Evolutionary conservation across 2,113 vertebrate genomes (phyloP).

Genomic region (Conger conger): DNA sequence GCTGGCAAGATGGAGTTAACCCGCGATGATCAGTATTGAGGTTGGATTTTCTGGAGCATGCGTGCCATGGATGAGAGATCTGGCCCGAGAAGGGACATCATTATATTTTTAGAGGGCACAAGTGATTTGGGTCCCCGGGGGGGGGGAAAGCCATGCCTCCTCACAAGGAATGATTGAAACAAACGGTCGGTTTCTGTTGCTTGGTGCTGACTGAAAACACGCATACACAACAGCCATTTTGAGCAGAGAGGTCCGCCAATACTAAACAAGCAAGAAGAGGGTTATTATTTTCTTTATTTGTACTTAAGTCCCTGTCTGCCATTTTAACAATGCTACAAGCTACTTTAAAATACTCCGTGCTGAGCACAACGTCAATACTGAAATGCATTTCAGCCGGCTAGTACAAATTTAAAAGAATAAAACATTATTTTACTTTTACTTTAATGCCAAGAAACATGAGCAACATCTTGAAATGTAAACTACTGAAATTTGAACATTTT

Average conservation of each 20-base stretch:
- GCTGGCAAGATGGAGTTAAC: slow-evolving; percentile 33
- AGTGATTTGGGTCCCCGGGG: neutral
- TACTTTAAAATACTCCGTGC: slow-evolving; percentile 27
- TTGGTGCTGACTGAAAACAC: slow-evolving; percentile 38
- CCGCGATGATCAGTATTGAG: neutral
- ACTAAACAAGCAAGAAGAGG: slow-evolving; percentile 11
- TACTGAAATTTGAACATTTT: too few species aligned
- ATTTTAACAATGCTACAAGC: slow-evolving; percentile 38
- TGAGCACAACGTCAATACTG: neutral
- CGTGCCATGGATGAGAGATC: neutral
- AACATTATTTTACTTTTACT: neutral
- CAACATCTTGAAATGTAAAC: too few species aligned
- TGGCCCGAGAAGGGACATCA: neutral
- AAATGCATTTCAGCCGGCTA: neutral
- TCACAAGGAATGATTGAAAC: slow-evolving; percentile 2
- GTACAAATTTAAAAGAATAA: neutral
- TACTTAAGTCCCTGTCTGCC: slow-evolving; percentile 31
- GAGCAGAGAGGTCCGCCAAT: neutral
- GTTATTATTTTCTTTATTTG: slow-evolving; percentile 26
- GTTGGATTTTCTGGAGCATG: neutral
- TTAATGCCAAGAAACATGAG: neutral
- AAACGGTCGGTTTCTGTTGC: slow-evolving; percentile 34
- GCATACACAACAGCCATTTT: slow-evolving; percentile 7
- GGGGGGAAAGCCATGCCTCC: neutral
- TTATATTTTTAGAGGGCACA: neutral